These are phyloP conservation scores for Anarhynchus alexandrinus DNA, from an alignment of 2,113 vertebrate genomes.

Conservation along the genomic window DNA sequence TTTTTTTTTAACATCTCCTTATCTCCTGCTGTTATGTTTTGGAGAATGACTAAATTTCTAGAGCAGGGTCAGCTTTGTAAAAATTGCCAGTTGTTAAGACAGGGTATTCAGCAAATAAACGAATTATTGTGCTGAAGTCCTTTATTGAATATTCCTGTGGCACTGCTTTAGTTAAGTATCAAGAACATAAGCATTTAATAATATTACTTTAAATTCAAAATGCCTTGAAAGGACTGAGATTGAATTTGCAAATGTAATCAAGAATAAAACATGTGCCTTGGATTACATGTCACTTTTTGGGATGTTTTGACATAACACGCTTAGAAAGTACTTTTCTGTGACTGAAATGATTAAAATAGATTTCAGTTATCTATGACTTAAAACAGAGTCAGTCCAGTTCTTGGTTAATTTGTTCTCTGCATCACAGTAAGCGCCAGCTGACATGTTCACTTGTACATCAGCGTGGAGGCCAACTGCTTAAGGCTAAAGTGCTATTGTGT, in stretches of 20 bases:
- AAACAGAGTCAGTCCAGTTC: background rate
- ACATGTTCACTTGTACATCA: background rate
- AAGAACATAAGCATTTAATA: slow-evolving; percentile 15
- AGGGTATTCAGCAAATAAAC: background rate
- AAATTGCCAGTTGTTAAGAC: background rate
- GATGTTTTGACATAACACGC: slow-evolving; percentile 30
- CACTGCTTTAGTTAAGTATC: background rate
- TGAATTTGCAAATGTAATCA: slow-evolving; percentile 49
- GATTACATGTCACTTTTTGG: slow-evolving; percentile 20
- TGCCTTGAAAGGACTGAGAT: slow-evolving; percentile 4
- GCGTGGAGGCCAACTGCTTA: background rate
- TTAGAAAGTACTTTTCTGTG: slow-evolving; percentile 22
- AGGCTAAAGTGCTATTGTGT: slow-evolving; percentile 2
- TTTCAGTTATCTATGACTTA: background rate
- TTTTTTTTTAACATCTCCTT: background rate
- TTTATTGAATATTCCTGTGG: background rate
- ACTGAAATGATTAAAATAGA: slow-evolving; percentile 33
- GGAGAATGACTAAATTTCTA: background rate
- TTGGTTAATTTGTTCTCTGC: background rate
- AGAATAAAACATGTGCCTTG: slow-evolving; percentile 16
- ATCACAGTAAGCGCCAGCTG: background rate
- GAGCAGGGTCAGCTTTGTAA: background rate
- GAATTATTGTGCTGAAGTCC: background rate
- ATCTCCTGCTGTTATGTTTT: background rate
- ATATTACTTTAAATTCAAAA: slow-evolving; percentile 45